Conservation (phyloP, 2,797 vertebrate genomes). For the Chelmon rostratus region DNA sequence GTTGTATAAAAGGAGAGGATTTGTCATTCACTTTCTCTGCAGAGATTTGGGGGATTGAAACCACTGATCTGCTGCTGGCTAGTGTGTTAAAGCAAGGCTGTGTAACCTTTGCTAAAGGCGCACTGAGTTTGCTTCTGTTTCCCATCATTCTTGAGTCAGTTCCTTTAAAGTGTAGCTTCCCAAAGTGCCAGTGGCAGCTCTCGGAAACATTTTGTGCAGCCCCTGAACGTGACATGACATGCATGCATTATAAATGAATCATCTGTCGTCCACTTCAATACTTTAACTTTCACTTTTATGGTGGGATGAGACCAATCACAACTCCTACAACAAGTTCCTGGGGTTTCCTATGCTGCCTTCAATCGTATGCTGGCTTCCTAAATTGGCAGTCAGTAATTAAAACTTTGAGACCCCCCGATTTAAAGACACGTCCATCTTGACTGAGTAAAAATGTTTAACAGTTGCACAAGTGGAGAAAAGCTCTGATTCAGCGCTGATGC, state of each 20-base stretch:
- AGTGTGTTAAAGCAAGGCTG: background rate
- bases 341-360: background rate
- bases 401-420: background rate
- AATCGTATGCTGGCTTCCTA: background rate
- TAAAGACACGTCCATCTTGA: background rate
- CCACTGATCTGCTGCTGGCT: background rate
- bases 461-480: background rate
- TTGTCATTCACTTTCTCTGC: constrained; percentile 20
- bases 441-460: background rate
- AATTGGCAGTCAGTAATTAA: background rate
- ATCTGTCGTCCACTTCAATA: background rate
- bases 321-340: background rate
- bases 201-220: background rate
- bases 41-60: constrained; percentile 9
- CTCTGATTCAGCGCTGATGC: background rate
- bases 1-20: constrained; percentile 13
- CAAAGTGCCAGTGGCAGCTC: background rate
- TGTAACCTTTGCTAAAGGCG: constrained; percentile 5
- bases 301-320: background rate
- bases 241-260: no score
- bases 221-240: background rate
- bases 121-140: background rate
- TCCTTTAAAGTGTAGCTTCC: background rate
- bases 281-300: background rate
- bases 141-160: background rate